Percentiles rank a stretch among this genome's conserved stretches.
These are phyloP conservation scores for Zaprionus kolodkinae DNA, from an alignment of 1,140 invertebrate genomes.

Conservation along the genomic window DNA sequence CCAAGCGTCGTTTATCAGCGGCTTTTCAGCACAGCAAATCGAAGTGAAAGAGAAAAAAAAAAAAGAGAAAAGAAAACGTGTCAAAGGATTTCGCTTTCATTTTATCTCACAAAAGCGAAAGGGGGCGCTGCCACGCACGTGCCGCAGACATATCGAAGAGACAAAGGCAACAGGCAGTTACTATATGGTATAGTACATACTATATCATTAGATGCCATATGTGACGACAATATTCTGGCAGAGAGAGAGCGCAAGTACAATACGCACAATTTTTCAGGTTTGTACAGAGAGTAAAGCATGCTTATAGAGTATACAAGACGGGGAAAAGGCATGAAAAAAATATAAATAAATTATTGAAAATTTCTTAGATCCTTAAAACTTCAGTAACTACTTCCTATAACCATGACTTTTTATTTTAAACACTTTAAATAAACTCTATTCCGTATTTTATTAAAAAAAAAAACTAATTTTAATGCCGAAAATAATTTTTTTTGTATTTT, in stretches of 20 bases:
- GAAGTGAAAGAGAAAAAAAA: constrained; percentile 42
- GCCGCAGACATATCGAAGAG: constrained; percentile 51
- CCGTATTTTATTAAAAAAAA: too few relatives aligned
- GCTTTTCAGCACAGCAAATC: constrained; percentile 29
- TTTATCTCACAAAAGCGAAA: neutral
- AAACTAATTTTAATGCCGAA: too few relatives aligned
- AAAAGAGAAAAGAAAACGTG: neutral
- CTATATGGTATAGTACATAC: neutral
- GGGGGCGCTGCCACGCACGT: constrained; percentile 31
- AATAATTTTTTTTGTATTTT: too few relatives aligned
- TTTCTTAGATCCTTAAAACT: too few relatives aligned
- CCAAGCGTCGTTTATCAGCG: constrained; percentile 59
- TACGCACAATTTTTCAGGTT: constrained; percentile 33
- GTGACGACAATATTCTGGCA: constrained; percentile 15
- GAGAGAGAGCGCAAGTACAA: neutral
- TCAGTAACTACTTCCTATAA: too few relatives aligned
- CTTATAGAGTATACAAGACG: neutral
- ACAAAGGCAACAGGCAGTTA: constrained; percentile 41
- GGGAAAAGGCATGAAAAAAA: neutral
- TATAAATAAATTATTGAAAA: too few relatives aligned
- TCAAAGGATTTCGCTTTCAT: too few relatives aligned
- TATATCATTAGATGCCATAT: constrained; percentile 48
- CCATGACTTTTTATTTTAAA: too few relatives aligned
- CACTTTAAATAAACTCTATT: too few relatives aligned
- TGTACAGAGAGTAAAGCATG: neutral